Evolutionary conservation across 2,113 vertebrate species (phyloP).

Genomic region (Carollia perspicillata): DNA sequence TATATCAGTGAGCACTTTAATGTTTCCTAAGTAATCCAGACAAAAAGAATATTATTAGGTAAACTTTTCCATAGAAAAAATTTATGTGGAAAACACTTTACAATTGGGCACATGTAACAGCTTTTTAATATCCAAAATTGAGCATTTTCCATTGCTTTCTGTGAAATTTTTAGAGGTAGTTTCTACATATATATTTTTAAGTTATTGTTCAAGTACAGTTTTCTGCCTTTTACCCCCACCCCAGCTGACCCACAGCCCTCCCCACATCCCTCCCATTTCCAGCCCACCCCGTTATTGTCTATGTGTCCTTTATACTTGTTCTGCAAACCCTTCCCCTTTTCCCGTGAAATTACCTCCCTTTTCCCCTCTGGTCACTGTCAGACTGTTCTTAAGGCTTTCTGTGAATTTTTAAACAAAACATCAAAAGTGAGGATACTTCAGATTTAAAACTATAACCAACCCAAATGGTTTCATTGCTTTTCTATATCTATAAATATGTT

Average conservation of each 20-base stretch:
- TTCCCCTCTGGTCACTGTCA: too few species aligned
- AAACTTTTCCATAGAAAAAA: conserved; percentile 13
- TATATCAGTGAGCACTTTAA: neutral
- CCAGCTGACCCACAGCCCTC: too few species aligned
- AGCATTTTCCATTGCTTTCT: neutral
- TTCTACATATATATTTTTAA: too few species aligned
- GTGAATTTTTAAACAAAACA: neutral
- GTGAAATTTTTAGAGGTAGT: neutral
- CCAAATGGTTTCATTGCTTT: neutral
- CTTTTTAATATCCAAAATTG: neutral
- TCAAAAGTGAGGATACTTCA: neutral
- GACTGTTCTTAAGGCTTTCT: neutral
- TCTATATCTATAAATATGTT: neutral
- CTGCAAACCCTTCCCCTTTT: too few species aligned
- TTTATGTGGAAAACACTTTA: neutral
- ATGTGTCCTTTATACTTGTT: too few species aligned
- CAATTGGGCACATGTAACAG: neutral
- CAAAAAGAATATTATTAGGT: conserved; percentile 22
- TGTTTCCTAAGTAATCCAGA: neutral
- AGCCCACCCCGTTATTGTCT: too few species aligned
- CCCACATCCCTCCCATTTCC: too few species aligned
- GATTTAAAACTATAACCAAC: neutral
- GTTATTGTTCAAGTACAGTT: too few species aligned
- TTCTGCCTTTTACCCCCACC: too few species aligned
- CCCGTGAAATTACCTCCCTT: too few species aligned